Percentiles rank a stretch among this genome's conserved stretches.
phyloP scores from a whole-genome alignment of 2,888 invertebrate genomes.

The Lepidonotus clava region DNA sequence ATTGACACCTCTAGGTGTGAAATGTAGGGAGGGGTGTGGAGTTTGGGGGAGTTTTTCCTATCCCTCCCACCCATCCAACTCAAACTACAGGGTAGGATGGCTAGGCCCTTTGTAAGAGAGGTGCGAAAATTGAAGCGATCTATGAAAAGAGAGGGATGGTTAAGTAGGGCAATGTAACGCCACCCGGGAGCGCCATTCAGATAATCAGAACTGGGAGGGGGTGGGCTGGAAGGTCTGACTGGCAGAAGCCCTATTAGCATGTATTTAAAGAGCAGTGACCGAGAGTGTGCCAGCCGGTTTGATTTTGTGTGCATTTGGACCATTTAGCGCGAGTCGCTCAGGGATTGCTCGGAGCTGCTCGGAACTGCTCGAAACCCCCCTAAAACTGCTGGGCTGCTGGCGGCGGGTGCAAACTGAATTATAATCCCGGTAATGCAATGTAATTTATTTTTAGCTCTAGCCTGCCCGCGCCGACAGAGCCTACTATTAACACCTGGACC shows the following conservation, averaged over 20 bases:
- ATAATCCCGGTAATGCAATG: slow-evolving; percentile 15
- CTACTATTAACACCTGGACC: slow-evolving; percentile 13
- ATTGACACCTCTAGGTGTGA: too few species aligned
- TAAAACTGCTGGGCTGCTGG: neutral
- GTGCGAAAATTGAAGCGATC: slow-evolving; percentile 53
- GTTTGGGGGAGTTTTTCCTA: too few species aligned
- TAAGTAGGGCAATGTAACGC: neutral
- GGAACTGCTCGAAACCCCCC: neutral
- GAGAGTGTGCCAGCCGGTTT: too few species aligned
- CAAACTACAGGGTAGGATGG: slow-evolving; percentile 9
- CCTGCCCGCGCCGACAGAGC: neutral
- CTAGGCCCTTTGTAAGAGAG: neutral
- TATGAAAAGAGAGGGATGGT: slow-evolving; percentile 33
- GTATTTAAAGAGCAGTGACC: slow-evolving; percentile 1
- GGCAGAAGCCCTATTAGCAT: slow-evolving; percentile 25
- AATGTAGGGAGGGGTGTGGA: too few species aligned
- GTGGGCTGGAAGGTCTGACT: too few species aligned
- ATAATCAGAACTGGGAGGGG: too few species aligned
- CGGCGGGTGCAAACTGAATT: slow-evolving; percentile 25
- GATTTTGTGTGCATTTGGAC: too few species aligned
- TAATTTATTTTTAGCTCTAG: slow-evolving; percentile 32
- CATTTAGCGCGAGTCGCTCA: neutral
- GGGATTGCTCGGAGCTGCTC: neutral
- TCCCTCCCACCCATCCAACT: too few species aligned
- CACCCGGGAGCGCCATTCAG: neutral